Evolutionary conservation across 1,140 invertebrate species (phyloP), one percentile per base, ranked within the genome.

Genomic region (Drosophila lacteicornis): DNA sequence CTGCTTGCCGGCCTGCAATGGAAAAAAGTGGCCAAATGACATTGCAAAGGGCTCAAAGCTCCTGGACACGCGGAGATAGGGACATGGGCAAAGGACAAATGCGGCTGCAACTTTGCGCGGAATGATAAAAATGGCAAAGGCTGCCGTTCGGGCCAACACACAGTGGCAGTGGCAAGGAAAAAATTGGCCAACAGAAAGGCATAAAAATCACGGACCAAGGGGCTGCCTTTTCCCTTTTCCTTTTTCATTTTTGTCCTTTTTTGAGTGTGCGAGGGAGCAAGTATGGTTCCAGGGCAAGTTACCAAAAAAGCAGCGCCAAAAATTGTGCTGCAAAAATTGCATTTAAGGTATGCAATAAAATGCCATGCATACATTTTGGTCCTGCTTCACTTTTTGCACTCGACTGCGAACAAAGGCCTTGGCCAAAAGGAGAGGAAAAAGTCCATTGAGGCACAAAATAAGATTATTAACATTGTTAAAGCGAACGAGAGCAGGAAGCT

Each of bases 401-500:
- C 33, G 19, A 25, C 43, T 30, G 46, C 33, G 49, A 67, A 84
- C 75, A 88, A 84, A 74, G 75, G 61, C 12, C 19, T 38, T 55
- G 51, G 40, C 45, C 68, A 36, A 58, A n/a, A 15, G 40, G 13
- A 36, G 53, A 58, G 55, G 47, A 50, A 66, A 55, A 67, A 53
- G 53, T 88, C 77, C 73, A 87, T 87, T 87, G 84, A 80, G 80
- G 83, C 84, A 84, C 83, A 88, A 87, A 88, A 87, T 87, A 87
- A 87, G 83, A 87, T 87, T 87, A 87, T 87, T 87, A 87, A 87
- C 84, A 79, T 87, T 87, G 84, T 88, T 87, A 87, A 87, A 87
- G 62, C 80, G 84, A 87, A 84, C 84, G 81, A 80, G 75, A 40
- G 58, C 51, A 75, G 71, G 79, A 82, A 76, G 81, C 59, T 22